Percentiles rank a stretch among this genome's conserved stretches.
These are phyloP conservation scores for Melieria crassipennis DNA, from an alignment of 2,888 invertebrate species.

Conservation along the genomic window DNA sequence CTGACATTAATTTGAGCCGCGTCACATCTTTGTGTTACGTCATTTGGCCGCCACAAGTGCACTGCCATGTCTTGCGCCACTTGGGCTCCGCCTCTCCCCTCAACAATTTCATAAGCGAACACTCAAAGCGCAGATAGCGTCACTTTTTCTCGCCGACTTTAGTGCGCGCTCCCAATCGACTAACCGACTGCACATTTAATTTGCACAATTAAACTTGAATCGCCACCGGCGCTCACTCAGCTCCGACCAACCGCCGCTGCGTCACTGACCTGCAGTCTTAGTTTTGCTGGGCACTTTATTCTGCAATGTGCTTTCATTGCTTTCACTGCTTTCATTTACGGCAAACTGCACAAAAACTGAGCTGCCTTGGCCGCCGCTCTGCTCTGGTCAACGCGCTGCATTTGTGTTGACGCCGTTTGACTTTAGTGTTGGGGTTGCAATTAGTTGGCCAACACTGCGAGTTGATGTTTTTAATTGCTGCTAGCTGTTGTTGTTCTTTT, in stretches of 20 bases:
- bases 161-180: slow-evolving; percentile 10
- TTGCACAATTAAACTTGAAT: slow-evolving; percentile 32
- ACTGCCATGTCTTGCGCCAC: too few relatives aligned
- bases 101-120: too few relatives aligned
- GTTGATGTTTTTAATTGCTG: too few relatives aligned
- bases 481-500: too few relatives aligned
- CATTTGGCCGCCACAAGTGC: too few relatives aligned
- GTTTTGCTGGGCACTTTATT: slow-evolving; percentile 34
- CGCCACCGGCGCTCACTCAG: slow-evolving; percentile 26
- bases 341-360: slow-evolving; percentile 19
- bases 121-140: too few relatives aligned
- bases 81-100: too few relatives aligned
- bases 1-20: too few relatives aligned
- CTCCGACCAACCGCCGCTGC: slow-evolving; percentile 11
- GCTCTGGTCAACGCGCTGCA: not conserved
- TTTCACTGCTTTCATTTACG: slow-evolving; percentile 1
- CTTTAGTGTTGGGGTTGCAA: slow-evolving; percentile 31
- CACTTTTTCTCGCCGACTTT: not conserved
- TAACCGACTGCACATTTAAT: slow-evolving; percentile 32
- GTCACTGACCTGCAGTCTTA: not conserved
- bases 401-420: slow-evolving; percentile 21
- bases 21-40: too few relatives aligned
- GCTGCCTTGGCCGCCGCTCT: not conserved
- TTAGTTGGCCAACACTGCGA: slow-evolving; percentile 16
- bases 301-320: slow-evolving; percentile 28